Base-by-base conservation (phyloP, 2,113 vertebrate genomes). In the Saguinus imperator region DNA sequence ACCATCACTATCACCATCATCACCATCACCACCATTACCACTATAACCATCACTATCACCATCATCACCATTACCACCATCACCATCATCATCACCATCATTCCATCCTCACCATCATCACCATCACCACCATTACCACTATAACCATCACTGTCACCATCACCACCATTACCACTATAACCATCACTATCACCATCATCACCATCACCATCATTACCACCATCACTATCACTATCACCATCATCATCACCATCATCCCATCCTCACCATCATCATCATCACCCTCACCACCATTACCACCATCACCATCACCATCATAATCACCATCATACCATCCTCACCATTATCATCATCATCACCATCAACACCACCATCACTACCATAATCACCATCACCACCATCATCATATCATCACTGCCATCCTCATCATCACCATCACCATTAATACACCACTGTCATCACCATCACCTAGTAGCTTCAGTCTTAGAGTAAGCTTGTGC, bases 201-300 rank as follows among this genome's bases (percentile, higher is more conserved):
- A n/a, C 0, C 8, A 20, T 0, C 37, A n/a, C 0, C 8, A 13
- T 0, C 27, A 57, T 0, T 7, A 9, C 0, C 25, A 10, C 12
- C 48, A 50, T 50, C 48, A 48, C 11, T 2, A 0, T 48, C 10
- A 48, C 11, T 11, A 48, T 48, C 48, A 43, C 43, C 6, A 48
- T 48, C 48, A 48, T 0, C 23, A 32, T 0, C 12, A 40, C 0
- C 8, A 4, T 0, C 8, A 0, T 0, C 27, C 0, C 70, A 40
- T 0, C 1, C 3, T 0, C 21, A 8, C 0, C 21, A 66, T 0
- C 45, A 66, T 0, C 14, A 29, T 0, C 32, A 50, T 0, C 5
- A 25, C 0, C 25, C 35, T 0, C 7, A 40, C 23, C 57, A 58
- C 10, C 57, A 10, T 9, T 3, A 4, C 9, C 58, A 61, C 7